Evolutionary conservation across 2,888 invertebrate species (phyloP), one percentile per base, ranked within the genome.

Genomic region (Augochlorella aurata): DNA sequence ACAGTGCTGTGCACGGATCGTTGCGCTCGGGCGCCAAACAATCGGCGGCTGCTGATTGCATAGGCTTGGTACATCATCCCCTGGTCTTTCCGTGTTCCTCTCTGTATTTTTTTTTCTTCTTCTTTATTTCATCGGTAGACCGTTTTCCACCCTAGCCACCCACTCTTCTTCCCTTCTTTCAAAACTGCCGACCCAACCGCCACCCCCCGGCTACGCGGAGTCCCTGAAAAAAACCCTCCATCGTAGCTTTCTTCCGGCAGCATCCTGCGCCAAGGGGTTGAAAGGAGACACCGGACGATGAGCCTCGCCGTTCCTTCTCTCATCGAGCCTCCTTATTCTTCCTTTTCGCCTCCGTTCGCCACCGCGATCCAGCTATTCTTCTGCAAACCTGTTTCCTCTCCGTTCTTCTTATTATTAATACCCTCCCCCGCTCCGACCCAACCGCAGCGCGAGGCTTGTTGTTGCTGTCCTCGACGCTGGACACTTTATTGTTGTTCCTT

Each of bases 311-410:
- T 69, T 61, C 66, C 49, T 63, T 67, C 71, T 74, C 81, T 52
- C 65, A 58, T 65, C 73, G 47, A 52, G n/a, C 52, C 76, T 69
- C 61, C 79, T 76, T 66, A 29, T 82, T 75, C 76, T 70, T 58
- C 82, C 71, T 66, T 75, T 69, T 79, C 72, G 71, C 66, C 74
- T 67, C 65, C 77, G 70, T 50, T 72, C 76, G 68, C 76, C 66
- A 79, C 77, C 70, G 68, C 85, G 67, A 74, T 66, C 82, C 44
- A 87, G 83, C 89, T 88, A 91, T 91, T 92, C 91, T 92, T 91
- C 90, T 82, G 81, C 89, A 90, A 92, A 92, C 92, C 92, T 90
- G 92, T 92, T 92, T 92, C 89, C 86, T 90, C 89, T 92, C 89
- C 87, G 87, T 90, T 92, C 89, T 92, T 91, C 89, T 92, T 91